Evolutionary conservation across 1,140 invertebrate species (phyloP), one percentile per base, ranked within the genome.

Genomic region (Eriosoma lanigerum): DNA sequence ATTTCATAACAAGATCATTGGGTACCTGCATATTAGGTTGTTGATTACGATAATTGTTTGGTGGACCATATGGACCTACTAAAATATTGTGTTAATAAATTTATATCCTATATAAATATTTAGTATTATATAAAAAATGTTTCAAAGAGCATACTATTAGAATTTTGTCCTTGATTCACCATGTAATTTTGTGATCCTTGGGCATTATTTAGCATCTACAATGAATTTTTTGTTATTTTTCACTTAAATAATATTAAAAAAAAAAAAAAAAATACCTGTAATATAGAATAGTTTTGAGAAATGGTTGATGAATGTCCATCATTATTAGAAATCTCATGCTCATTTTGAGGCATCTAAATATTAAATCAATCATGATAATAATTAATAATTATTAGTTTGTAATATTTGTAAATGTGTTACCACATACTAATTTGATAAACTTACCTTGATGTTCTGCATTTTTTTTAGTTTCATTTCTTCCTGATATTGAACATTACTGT

Each of bases 1-100:
- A 85, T 84, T 88, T 88, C 84, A 88, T 85, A 24, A 88, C 82
- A 81, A 88, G 85, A 81, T 88, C 88, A 64, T 88, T 87, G 72
- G 88, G 87, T 84, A 88, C 82, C 10, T 78, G 73, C 73, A 78
- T 60, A 29, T 70, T 78, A 10, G 60, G 24, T n/a, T 60, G 73
- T 76, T 78, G 73, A 29, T 4, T 19, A 17, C 73, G 73, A 46
- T 60, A 78, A 60, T 66, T 75, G 17, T 81, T 75, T 21, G 80
- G 52, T 70, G 46, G 10, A 54, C 64, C 50, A 81, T 70, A 66
- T 29, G 32, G 52, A 56, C 80, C 66, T 54, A 48, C 2, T 44
- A 66, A 64, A 68, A 13, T 52, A 26, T 21, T 48, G 21, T 26
- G 5, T 19, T n/a, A 72, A 24, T 17, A n/a, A 8, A 72, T 26